phyloP scores from a whole-genome alignment of 23 tunicate genomes.

The Ciona savignyi region DNA sequence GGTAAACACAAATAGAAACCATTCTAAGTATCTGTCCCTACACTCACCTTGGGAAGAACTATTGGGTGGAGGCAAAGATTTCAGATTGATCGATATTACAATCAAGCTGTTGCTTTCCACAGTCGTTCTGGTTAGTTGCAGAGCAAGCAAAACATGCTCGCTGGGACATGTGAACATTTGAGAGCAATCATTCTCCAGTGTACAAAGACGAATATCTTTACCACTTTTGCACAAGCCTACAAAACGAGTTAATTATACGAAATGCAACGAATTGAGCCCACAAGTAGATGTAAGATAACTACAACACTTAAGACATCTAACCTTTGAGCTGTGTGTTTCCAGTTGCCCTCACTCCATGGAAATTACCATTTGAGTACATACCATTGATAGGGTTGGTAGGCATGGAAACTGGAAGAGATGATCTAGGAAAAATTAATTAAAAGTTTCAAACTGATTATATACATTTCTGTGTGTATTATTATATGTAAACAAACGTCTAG shows the following conservation, averaged over 20 bases:
- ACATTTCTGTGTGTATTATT: no score
- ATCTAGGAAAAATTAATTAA: not conserved
- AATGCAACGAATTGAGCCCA: not conserved
- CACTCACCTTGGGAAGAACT: conserved; percentile 64
- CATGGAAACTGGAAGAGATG: not conserved
- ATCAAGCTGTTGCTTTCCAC: conserved; percentile 18
- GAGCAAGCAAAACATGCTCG: conserved; percentile 48
- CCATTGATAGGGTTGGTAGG: conserved; percentile 3
- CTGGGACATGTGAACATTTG: conserved; percentile 34
- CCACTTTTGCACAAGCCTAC: conserved; percentile 80
- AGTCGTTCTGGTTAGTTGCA: conserved; percentile 57
- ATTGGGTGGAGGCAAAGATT: conserved; percentile 51
- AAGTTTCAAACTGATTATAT: not conserved
- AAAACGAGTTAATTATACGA: no score
- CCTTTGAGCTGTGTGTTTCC: not conserved
- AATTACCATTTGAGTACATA: conserved; percentile 7
- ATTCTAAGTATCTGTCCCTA: no score
- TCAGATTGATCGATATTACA: conserved; percentile 55
- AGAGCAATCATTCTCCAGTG: conserved; percentile 36
- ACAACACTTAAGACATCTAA: not conserved
- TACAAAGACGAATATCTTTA: conserved; percentile 59
- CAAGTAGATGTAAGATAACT: no score
- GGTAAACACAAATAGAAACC: no score
- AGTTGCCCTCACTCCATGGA: not conserved
- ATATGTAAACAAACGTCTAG: no score